Conservation (phyloP, 2,113 vertebrate species). For the Sigmodon hispidus region DNA sequence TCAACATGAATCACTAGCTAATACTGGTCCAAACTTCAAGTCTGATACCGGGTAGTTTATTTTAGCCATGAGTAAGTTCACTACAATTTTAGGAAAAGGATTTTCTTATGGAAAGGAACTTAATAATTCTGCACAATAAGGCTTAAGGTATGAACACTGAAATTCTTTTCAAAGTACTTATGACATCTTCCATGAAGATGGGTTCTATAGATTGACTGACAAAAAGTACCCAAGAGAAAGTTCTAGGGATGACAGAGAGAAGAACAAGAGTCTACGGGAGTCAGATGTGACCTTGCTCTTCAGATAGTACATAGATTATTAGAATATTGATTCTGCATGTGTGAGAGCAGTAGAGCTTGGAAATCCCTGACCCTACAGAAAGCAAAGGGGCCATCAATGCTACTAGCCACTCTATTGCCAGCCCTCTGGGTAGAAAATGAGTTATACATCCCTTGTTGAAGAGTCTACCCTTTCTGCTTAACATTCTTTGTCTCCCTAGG, state of each 20-base stretch:
- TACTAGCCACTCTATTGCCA: not conserved
- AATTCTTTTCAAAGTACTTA: not conserved
- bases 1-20: not conserved
- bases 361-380: not conserved
- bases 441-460: not conserved
- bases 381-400: not conserved
- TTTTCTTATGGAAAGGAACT: not conserved
- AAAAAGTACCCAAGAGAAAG: not conserved
- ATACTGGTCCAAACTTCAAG: not conserved
- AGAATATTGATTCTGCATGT: not conserved
- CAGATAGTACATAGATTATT: not conserved
- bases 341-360: not conserved
- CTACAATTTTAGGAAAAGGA: not conserved
- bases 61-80: too few relatives aligned
- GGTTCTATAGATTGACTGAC: not conserved
- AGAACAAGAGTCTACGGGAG: not conserved
- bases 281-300: not conserved
- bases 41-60: not conserved
- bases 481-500: not conserved
- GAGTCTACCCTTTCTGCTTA: not conserved
- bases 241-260: too few relatives aligned
- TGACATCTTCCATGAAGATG: not conserved
- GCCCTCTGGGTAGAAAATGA: not conserved
- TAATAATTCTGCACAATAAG: not conserved
- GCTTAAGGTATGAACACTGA: not conserved